phyloP scores from a whole-genome alignment of 92 coral and sea anemone genomes.

The Desmophyllum pertusum region DNA sequence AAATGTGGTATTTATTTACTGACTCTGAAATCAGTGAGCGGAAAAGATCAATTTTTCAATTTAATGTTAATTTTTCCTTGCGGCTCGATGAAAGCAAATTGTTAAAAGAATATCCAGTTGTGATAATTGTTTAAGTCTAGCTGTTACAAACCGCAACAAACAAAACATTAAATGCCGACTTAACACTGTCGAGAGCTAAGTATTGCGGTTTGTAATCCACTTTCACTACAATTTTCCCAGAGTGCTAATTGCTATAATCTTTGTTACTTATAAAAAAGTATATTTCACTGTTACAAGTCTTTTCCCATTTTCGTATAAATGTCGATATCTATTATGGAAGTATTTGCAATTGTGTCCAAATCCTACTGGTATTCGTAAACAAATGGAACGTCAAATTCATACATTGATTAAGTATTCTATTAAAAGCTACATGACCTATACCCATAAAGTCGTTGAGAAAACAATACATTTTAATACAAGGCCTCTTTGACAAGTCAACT shows the following conservation, averaged over 20 bases:
- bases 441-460: neutral
- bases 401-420: neutral
- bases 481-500: conserved; percentile 3
- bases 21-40: neutral
- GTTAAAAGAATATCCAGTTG: conserved; percentile 27
- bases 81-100: conserved; percentile 17
- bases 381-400: neutral
- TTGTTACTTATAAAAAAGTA: too few species aligned
- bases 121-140: conserved; percentile 24
- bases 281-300: neutral
- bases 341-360: neutral
- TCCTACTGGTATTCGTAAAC: neutral
- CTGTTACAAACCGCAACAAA: conserved; percentile 37
- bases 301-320: neutral
- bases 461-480: conserved; percentile 9
- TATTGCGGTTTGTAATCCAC: neutral
- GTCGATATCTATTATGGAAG: neutral
- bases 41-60: neutral
- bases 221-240: neutral
- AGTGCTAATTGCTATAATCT: neutral
- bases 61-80: neutral
- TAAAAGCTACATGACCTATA: neutral
- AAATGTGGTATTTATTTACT: neutral
- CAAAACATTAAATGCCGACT: conserved; percentile 28
- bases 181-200: neutral